Base-by-base conservation (phyloP, 2,888 invertebrate genomes). In the Lucinisca nassula region DNA sequence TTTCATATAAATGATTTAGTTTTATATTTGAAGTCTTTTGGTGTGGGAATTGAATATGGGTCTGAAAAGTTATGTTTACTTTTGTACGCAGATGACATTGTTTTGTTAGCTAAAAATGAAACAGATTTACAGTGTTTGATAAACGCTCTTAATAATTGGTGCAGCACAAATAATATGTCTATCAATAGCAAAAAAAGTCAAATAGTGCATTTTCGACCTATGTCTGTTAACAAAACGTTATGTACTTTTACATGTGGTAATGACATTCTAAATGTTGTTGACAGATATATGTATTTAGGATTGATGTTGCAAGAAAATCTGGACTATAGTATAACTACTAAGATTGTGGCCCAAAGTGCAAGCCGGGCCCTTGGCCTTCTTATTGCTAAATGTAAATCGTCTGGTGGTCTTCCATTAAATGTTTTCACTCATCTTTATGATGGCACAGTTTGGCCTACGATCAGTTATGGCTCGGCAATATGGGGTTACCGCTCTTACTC, bases 251-350 rank as follows among this genome's bases (percentile, higher is more conserved):
- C 27, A 17, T 80, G 80, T 73, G 86, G 86, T 27, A 32, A 45
- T 27, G 12, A n/a, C 14, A 45, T 8, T 1, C 24, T 82, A 30
- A n/a, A 67, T 17, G 67, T 79, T 3, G 70, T 30, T 37, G 74
- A 73, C 45, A 85, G 45, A 27, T 85, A 85, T 75, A 61, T 51
- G 10, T 84, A 84, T 51, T 40, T 81, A 24, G 85, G 85, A 24
- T 24, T 85, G 2, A 30, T 67, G 1, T 51, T 75, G n/a, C n/a
- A 51, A 12, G 84, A 84, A 45, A 30, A 67, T 32, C 40, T 85
- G 27, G 85, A 85, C 70, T 77, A 24, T n/a, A 85, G 51, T 58
- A 32, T 51, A 12, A 81, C 67, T 40, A 76, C 77, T n/a, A 75
- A 75, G 32, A 14, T 30, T n/a, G 79, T 79, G 35, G 40, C 84